Conservation (phyloP, 2,888 invertebrate genomes). For the Rhyacophila evoluta region DNA sequence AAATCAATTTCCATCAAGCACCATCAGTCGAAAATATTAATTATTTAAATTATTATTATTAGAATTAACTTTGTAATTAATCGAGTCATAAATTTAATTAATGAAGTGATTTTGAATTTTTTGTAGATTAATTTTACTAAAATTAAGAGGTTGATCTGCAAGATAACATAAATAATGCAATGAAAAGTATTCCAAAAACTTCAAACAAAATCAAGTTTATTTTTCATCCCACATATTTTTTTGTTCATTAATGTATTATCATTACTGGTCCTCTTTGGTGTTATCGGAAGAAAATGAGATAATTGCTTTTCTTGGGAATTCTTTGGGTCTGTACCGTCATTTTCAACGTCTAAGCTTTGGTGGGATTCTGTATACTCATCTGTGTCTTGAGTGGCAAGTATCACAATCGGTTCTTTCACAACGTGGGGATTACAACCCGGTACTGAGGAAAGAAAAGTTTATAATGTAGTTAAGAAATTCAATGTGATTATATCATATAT, state of each 20-base stretch:
- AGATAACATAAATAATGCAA: too few species aligned
- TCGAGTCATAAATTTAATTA: too few species aligned
- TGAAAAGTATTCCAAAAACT: too few species aligned
- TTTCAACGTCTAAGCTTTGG: not conserved
- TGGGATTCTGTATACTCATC: not conserved
- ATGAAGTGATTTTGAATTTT: too few species aligned
- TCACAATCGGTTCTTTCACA: not conserved
- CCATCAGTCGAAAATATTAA: too few species aligned
- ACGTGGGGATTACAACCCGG: not conserved
- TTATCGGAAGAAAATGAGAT: not conserved
- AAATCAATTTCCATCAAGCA: too few species aligned
- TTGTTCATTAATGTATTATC: not conserved
- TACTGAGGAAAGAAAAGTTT: not conserved
- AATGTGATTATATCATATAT: too few species aligned
- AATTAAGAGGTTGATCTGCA: too few species aligned
- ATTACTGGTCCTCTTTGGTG: not conserved
- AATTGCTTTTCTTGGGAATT: not conserved
- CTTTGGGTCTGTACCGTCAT: not conserved
- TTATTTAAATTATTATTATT: too few species aligned
- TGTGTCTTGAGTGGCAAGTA: not conserved
- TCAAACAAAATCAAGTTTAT: conserved; percentile 11
- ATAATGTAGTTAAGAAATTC: not conserved
- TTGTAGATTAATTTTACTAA: too few species aligned
- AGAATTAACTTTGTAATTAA: too few species aligned
- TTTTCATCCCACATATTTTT: not conserved